A percentile compares a stretch with the other conserved stretches of the same genome.
phyloP scores from a whole-genome alignment of 2,888 invertebrate genomes.

The Rhyacophila evoluta region DNA sequence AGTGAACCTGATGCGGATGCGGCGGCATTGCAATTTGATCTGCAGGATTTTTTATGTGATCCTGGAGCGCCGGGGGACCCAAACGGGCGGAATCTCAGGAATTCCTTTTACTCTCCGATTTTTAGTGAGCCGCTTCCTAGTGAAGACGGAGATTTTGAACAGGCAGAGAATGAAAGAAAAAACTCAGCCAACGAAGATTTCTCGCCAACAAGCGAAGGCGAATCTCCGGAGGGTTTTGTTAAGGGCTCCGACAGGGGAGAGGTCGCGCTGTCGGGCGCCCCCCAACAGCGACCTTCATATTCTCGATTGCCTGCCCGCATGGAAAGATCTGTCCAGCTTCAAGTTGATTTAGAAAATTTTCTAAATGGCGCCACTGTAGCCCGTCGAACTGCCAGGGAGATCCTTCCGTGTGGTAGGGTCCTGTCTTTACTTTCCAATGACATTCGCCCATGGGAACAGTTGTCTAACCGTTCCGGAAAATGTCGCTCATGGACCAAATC shows the following conservation, averaged over 20 bases:
- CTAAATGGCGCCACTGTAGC: background rate
- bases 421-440: background rate
- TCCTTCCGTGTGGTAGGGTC: background rate
- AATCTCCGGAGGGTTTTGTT: slow-evolving; percentile 67
- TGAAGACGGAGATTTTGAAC: background rate
- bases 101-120: slow-evolving; percentile 51
- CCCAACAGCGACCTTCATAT: background rate
- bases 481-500: background rate
- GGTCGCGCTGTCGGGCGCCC: slow-evolving; percentile 73
- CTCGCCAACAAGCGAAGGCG: slow-evolving; percentile 57
- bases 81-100: slow-evolving; percentile 32
- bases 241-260: slow-evolving; percentile 72
- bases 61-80: slow-evolving; percentile 1
- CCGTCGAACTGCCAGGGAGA: background rate
- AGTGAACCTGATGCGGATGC: background rate
- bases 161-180: background rate
- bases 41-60: slow-evolving; percentile 43
- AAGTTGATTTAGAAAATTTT: slow-evolving; percentile 41
- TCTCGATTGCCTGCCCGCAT: slow-evolving; percentile 54
- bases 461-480: background rate
- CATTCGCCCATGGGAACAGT: background rate
- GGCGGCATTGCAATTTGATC: background rate
- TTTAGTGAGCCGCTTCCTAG: slow-evolving; percentile 31
- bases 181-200: slow-evolving; percentile 55
- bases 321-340: slow-evolving; percentile 54